Base-by-base conservation (phyloP, 2,113 vertebrate genomes). In the Seriola aureovittata region DNA sequence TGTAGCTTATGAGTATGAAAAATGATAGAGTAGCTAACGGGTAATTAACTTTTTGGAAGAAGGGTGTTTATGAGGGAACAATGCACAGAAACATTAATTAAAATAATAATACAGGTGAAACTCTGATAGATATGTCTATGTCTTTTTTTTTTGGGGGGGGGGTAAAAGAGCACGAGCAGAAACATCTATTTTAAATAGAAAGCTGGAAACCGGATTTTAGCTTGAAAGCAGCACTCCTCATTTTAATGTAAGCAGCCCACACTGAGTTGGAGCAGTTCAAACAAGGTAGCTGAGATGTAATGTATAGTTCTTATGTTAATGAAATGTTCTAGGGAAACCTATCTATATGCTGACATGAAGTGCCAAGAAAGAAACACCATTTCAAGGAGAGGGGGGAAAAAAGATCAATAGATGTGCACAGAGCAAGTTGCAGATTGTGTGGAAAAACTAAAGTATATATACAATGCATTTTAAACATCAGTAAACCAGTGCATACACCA, bases 31-130 rank as follows among this genome's bases (percentile, higher is more conserved):
- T 50, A 50, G 48, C 75, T 84, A 81, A 79, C 54, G 70, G 68
- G 69, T 88, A 82, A 91, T 92, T 82, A 46, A 42, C 42, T 72
- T 69, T 85, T 81, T 36, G 58, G 52, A 59, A 63, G 71, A 88
- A 68, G 71, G 76, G 82, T 66, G 63, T 50, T 52, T 82, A 54
- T 77, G 59, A 78, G 1, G 10, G n/a, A 75, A 46, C 23, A 75
- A 62, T 69, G 29, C 66, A 59, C 32, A 76, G 16, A 48, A 59
- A 74, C 29, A 62, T 21, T 38, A 46, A 71, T 23, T 80, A 66
- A 81, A 85, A 79, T 75, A 34, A 70, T n/a, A 36, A 70, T n/a
- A 36, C 63, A 75, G 52, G 16, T 78, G 67, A 50, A 65, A 12
- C 25, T 55, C 16, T 42, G 78, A 90, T 84, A 68, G 87, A 65